Evolutionary conservation across 2,888 invertebrate genomes (phyloP).

Genomic region (Phanerotoma sp.): DNA sequence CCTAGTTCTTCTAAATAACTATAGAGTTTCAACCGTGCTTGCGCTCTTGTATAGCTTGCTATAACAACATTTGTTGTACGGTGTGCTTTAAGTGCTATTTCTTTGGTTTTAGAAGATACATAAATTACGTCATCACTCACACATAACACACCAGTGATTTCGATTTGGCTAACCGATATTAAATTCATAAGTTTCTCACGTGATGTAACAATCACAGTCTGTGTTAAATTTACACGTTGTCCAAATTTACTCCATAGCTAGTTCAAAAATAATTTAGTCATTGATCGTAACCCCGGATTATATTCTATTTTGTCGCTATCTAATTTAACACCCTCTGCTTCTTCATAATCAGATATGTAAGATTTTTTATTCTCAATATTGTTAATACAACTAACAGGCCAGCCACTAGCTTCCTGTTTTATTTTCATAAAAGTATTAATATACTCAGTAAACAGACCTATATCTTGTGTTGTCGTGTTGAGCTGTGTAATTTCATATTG

Average conservation of each 20-base stretch:
- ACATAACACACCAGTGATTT: slow-evolving; percentile 27
- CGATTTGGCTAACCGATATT: slow-evolving; percentile 28
- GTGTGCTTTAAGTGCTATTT: neutral
- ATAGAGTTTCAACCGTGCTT: neutral
- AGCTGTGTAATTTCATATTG: slow-evolving; percentile 38
- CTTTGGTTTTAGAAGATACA: slow-evolving; percentile 25
- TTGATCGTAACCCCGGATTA: slow-evolving; percentile 37
- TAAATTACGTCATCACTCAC: slow-evolving; percentile 33
- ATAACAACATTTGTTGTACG: no score
- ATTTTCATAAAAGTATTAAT: slow-evolving; percentile 41
- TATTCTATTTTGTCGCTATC: slow-evolving; percentile 31
- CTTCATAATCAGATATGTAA: slow-evolving; percentile 21
- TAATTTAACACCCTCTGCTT: slow-evolving; percentile 34
- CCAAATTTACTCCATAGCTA: slow-evolving; percentile 45
- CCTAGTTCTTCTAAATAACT: neutral
- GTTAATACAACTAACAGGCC: slow-evolving; percentile 30
- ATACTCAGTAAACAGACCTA: slow-evolving; percentile 38
- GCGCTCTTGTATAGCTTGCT: neutral
- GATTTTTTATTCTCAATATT: no score
- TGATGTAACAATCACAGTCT: slow-evolving; percentile 32
- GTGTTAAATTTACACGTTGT: slow-evolving; percentile 34
- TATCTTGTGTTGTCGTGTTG: slow-evolving; percentile 13
- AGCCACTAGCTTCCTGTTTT: slow-evolving; percentile 38
- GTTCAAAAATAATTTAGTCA: slow-evolving; percentile 41
- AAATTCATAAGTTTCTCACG: slow-evolving; percentile 29